phyloP scores from a whole-genome alignment of 1,140 invertebrate species.

The Micrasema minimum region DNA sequence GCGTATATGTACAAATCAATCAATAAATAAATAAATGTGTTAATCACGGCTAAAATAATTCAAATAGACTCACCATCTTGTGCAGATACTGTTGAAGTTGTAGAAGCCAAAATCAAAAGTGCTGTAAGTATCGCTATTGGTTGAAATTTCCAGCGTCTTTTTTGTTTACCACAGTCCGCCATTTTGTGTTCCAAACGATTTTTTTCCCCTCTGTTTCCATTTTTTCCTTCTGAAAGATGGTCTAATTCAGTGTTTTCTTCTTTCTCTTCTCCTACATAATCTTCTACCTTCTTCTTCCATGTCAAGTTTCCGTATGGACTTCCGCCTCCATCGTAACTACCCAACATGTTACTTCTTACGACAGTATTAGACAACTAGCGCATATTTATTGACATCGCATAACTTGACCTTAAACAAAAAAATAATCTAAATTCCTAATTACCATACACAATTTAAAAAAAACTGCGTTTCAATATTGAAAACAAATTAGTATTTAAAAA shows the following conservation, averaged over 20 bases:
- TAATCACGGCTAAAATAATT: no score
- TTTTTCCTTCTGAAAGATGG: not conserved
- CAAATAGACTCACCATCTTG: slow-evolving; percentile 12
- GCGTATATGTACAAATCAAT: no score
- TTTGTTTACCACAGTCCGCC: not conserved
- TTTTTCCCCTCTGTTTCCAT: not conserved
- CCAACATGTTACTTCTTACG: slow-evolving; percentile 26
- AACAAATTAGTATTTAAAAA: no score
- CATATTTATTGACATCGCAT: slow-evolving; percentile 23
- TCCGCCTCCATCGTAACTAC: slow-evolving; percentile 22
- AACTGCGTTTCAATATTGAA: no score
- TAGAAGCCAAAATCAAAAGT: slow-evolving; percentile 2
- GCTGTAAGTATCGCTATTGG: not conserved
- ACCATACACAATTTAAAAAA: no score
- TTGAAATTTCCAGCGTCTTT: not conserved
- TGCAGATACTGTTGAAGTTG: not conserved
- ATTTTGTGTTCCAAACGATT: not conserved
- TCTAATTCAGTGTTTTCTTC: not conserved
- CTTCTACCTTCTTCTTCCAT: not conserved
- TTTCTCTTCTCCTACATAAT: not conserved
- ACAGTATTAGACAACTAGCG: not conserved
- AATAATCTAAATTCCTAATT: no score
- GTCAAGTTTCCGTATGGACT: not conserved
- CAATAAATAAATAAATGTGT: no score
- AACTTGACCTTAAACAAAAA: slow-evolving; percentile 1